A percentile compares a stretch with the other conserved stretches of the same genome.
Conservation (phyloP, 2,113 vertebrate species). For the Bolborhynchus lineola region DNA sequence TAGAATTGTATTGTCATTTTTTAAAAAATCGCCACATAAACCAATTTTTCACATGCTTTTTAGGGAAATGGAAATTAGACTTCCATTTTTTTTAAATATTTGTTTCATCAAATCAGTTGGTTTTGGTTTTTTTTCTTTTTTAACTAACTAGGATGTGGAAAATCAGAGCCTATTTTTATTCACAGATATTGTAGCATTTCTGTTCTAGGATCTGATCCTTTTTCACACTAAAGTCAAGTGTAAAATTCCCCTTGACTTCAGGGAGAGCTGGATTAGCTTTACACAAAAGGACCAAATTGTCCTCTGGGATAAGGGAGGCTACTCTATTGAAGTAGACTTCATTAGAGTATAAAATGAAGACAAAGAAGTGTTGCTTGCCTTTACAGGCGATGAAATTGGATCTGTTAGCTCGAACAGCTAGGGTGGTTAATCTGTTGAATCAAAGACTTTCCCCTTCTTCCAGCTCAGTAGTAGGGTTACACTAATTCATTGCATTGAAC, state of each 20-base stretch:
- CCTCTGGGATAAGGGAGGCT: not conserved
- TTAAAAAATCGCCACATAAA: not conserved
- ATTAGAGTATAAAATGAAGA: conserved; percentile 27
- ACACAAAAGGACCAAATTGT: conserved; percentile 26
- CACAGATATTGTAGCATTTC: not conserved
- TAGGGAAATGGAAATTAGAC: not conserved
- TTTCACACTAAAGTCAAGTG: conserved; percentile 36
- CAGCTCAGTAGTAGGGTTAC: not conserved
- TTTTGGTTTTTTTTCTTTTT: not conserved
- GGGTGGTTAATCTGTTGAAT: not conserved
- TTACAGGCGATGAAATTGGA: conserved; percentile 6
- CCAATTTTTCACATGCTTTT: not conserved
- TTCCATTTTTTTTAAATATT: not conserved
- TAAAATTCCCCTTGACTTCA: conserved; percentile 33
- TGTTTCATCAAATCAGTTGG: not conserved
- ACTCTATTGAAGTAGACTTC: conserved; percentile 18
- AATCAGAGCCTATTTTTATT: not conserved
- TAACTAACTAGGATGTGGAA: not conserved
- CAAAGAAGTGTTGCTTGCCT: not conserved
- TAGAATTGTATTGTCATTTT: not conserved
- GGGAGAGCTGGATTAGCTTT: conserved; percentile 26
- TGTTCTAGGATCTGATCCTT: not conserved
- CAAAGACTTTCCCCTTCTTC: not conserved
- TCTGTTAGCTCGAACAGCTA: not conserved
- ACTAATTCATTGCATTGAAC: not conserved